Base-by-base conservation (phyloP, 2,888 invertebrate species). In the Meghimatium bilineatum region DNA sequence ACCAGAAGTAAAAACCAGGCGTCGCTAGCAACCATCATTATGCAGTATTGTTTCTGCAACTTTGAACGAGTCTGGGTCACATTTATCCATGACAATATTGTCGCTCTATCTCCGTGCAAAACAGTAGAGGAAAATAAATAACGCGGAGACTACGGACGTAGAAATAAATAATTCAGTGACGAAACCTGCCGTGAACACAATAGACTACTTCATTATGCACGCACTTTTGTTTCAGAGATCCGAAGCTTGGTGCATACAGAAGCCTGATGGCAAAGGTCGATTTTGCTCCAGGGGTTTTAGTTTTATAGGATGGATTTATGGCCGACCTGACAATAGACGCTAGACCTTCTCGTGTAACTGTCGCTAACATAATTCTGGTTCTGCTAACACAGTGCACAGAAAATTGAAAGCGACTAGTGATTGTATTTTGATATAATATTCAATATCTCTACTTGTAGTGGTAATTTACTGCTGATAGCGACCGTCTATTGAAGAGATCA, bases 121-220 rank as follows among this genome's bases (percentile, higher is more conserved):
- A 14, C 32, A 74, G n/a, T 20, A 74, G 63, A 67, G 66, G 66
- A 56, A 78, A 67, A 66, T 67, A 63, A 78, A 78, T 44, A 78
- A 67, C 38, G 20, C 29, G 23, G n/a, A 44, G 3, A 32, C 26
- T 44, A 29, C 20, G 74, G 32, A 74, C 74, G 32, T 8, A 29
- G 52, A 74, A 52, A 74, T 74, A 74, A 74, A 74, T 74, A 74
- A 74, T 74, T 74, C 74, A 74, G 74, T 52, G 74, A 29, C 74
- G 52, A 74, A 32, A 29, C 78, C 29, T 44, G 78, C 63, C 20
- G 66, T 49, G 66, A 67, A 49, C 67, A 78, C 78, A 78, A 67
- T 44, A 63, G 66, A 17, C 78, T 67, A 44, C 44, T 78, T 78
- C 66, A 78, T 78, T 78, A 78, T 78, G 78, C 78, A 78, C 36